Percentiles rank a stretch among this genome's conserved stretches.
These are phyloP conservation scores for Corvus moneduloides DNA, from an alignment of 2,113 vertebrate genomes.

Conservation along the genomic window DNA sequence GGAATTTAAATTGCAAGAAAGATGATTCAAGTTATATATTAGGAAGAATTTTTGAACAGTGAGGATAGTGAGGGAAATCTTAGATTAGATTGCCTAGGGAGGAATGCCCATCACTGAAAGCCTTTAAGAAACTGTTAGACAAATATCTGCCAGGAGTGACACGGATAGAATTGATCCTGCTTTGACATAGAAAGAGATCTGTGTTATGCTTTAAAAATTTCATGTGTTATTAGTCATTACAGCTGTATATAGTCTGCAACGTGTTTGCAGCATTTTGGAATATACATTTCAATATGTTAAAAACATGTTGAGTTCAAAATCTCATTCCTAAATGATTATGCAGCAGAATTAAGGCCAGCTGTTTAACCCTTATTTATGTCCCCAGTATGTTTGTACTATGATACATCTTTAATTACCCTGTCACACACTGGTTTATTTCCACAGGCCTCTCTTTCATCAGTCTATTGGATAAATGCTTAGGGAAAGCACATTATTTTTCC, in stretches of 20 bases:
- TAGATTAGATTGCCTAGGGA: neutral
- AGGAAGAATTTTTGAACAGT: neutral
- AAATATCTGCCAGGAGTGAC: constrained; percentile 27
- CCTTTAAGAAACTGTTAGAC: constrained; percentile 35
- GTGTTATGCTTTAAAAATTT: neutral
- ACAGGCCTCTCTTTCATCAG: neutral
- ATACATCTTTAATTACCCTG: constrained; percentile 9
- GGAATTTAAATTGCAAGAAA: neutral
- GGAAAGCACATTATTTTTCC: neutral
- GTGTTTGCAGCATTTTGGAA: neutral
- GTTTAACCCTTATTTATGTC: constrained; percentile 23
- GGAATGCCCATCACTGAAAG: constrained; percentile 1
- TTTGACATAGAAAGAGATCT: constrained; percentile 25
- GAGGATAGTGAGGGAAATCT: neutral
- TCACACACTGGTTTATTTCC: neutral
- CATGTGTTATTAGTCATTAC: constrained; percentile 1
- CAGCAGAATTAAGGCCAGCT: constrained; percentile 25
- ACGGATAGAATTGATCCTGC: neutral
- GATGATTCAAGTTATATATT: constrained; percentile 1
- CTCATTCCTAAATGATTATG: neutral
- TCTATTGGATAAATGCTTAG: neutral
- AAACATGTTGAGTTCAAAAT: constrained; percentile 6
- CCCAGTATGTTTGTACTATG: neutral
- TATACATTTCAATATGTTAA: neutral
- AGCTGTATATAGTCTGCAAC: neutral